Evolutionary conservation across 92 coral and sea anemone species (phyloP).

Genomic region (Epizoanthus stellaris): DNA sequence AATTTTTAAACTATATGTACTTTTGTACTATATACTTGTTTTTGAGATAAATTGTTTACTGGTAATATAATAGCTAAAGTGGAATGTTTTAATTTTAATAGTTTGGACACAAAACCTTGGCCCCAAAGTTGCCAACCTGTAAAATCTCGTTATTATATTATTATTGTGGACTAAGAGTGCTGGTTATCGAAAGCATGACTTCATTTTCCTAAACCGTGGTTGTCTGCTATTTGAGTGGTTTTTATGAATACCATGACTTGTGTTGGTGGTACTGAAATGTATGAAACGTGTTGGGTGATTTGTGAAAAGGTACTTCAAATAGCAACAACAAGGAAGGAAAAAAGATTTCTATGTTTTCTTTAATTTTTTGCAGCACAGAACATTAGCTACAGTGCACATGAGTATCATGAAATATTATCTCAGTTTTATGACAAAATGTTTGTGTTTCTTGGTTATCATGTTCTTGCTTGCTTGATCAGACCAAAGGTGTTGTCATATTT

Average conservation of each 20-base stretch:
- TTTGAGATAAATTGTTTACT: no score
- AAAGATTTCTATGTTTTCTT: not conserved
- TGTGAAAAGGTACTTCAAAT: conserved; percentile 29
- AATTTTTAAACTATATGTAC: no score
- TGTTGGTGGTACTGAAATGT: not conserved
- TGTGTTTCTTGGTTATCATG: no score
- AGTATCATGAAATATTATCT: not conserved
- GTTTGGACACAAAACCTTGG: no score
- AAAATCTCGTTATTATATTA: not conserved
- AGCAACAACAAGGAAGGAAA: conserved; percentile 3
- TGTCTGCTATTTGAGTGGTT: conserved; percentile 32
- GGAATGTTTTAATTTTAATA: no score
- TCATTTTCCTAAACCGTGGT: not conserved
- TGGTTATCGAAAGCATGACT: not conserved
- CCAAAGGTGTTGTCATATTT: no score
- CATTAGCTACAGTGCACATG: not conserved
- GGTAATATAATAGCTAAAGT: no score
- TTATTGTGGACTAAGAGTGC: not conserved
- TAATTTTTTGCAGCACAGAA: no score
- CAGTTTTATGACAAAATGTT: no score
- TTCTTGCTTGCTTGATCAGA: no score
- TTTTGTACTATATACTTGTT: no score
- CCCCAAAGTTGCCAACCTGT: no score
- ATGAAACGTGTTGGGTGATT: conserved; percentile 18
- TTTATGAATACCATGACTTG: conserved; percentile 21